Evolutionary conservation across 2,113 vertebrate genomes (phyloP), one percentile per base, ranked within the genome.

Genomic region (Crotalus viridis): DNA sequence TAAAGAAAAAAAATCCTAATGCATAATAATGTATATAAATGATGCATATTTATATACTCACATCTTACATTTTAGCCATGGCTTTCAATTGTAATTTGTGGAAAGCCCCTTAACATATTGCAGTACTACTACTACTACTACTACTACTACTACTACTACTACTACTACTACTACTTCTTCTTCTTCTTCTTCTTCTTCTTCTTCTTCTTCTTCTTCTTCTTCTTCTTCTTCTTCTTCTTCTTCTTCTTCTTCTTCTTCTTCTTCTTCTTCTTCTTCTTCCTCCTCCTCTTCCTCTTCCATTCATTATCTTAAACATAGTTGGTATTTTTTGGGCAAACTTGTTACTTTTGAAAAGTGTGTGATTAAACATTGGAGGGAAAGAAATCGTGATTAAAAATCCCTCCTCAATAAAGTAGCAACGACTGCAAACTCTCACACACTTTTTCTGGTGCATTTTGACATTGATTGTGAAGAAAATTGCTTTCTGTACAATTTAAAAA

Each of bases 391-490:
- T 69, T 69, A 10, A 64, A n/a, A n/a, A n/a, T 15, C 13, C 28
- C 13, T 51, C 94, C 92, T 90, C 89, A 64, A 91, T 94, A 94
- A 61, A 4, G 0, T 39, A 90, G 12, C 89, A 64, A 93, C 5
- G 59, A 88, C 10, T 51, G 3, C n/a, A 39, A 81, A 81, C 7
- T 43, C 7, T 22, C 74, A 9, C n/a, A 9, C 33, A 39, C 7
- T 39, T 21, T 43, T 94, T 64, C 92, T 46, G 15, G 24, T 92
- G 33, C 1, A 1, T 1, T 89, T 89, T 95, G 86, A 48, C 39
- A 55, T 85, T 96, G 96, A 95, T 95, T 97, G 55, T 88, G 93
- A 26, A 95, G 91, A 95, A 94, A 97, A 93, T 54, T 90, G 33
- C 74, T 88, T 97, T 95, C 95, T 94, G 28, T 92, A 0, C 22